Conservation (phyloP, 2,888 invertebrate genomes). For the Pseudococcus viburni region DNA sequence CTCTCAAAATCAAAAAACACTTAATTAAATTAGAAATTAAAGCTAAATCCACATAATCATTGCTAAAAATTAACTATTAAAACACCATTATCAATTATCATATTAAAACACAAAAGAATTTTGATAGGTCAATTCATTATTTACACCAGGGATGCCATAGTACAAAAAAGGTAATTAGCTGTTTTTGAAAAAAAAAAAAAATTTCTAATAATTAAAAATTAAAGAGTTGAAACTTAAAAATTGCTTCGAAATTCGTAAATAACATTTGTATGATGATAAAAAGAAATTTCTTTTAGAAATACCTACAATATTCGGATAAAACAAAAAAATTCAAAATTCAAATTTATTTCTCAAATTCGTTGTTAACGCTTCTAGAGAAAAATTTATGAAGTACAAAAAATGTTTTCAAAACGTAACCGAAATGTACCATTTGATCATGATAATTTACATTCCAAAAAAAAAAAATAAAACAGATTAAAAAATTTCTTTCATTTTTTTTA, state of each 20-base stretch:
- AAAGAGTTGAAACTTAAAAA: background rate
- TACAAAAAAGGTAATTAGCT: background rate
- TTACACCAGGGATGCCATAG: constrained; percentile 5
- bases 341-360: background rate
- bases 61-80: constrained; percentile 2
- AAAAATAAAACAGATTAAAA: background rate
- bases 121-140: constrained; percentile 29
- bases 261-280: background rate
- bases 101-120: background rate
- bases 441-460: background rate
- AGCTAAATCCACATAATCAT: constrained; percentile 37
- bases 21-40: constrained; percentile 61
- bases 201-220: too few species aligned
- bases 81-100: constrained; percentile 22
- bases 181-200: too few species aligned
- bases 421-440: background rate
- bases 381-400: background rate
- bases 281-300: background rate
- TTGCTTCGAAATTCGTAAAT: background rate
- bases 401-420: background rate
- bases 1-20: constrained; percentile 9
- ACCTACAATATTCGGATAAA: too few species aligned
- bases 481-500: background rate
- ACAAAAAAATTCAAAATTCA: background rate
- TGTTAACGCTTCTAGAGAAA: background rate